These are phyloP conservation scores for Bacillus rossius DNA, from an alignment of 1,140 invertebrate species.

Conservation along the genomic window DNA sequence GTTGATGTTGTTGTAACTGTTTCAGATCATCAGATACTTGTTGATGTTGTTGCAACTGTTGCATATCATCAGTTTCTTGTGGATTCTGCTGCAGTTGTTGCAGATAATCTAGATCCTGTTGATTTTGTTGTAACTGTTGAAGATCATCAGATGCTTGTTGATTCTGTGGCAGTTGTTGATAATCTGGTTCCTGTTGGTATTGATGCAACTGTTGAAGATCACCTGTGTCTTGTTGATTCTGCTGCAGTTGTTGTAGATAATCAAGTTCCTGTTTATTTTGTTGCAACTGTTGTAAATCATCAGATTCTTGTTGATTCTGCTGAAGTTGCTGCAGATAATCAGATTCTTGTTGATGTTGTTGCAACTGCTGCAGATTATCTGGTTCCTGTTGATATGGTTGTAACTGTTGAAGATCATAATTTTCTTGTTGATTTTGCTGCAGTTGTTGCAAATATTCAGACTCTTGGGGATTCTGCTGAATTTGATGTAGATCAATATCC, in stretches of 20 bases:
- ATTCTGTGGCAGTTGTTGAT: background rate
- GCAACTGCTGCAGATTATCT: background rate
- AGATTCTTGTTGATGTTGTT: too few relatives aligned
- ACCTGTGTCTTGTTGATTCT: background rate
- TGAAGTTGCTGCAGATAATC: background rate
- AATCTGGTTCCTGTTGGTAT: background rate
- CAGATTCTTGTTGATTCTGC: background rate
- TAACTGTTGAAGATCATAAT: too few relatives aligned
- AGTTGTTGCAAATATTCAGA: too few relatives aligned
- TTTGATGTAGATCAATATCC: background rate
- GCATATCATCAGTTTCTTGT: too few relatives aligned
- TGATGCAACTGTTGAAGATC: background rate
- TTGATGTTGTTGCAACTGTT: too few relatives aligned
- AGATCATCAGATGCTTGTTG: background rate
- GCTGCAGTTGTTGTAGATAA: background rate
- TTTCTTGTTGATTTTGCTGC: too few relatives aligned
- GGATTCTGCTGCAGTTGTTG: too few relatives aligned
- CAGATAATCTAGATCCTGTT: too few relatives aligned
- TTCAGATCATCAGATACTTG: background rate
- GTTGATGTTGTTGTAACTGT: background rate
- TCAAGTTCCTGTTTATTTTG: background rate
- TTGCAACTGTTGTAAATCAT: constrained; percentile 2
- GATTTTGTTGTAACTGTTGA: background rate
- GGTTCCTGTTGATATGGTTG: background rate
- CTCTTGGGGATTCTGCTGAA: background rate